Evolutionary conservation across 1,140 invertebrate genomes (phyloP).

Genomic region (Heliothis subflexa): DNA sequence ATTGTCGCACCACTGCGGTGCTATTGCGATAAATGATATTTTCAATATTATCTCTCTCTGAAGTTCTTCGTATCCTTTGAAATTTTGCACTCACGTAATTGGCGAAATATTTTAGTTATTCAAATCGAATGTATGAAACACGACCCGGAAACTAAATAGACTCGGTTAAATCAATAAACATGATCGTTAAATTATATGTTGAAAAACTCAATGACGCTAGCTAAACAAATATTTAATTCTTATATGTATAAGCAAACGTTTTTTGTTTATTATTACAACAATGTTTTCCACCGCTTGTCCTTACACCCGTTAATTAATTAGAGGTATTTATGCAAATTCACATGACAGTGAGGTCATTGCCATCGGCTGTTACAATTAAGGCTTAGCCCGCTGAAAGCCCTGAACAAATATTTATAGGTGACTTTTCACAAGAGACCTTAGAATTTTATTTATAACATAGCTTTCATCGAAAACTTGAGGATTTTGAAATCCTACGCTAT

Average conservation of each 20-base stretch:
- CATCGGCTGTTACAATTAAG: neutral
- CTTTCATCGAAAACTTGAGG: neutral
- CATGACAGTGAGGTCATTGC: constrained; percentile 31
- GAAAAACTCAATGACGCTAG: constrained; percentile 14
- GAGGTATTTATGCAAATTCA: constrained; percentile 14
- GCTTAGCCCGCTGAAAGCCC: neutral
- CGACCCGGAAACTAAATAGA: constrained; percentile 10
- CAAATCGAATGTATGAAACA: neutral
- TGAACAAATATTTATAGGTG: neutral
- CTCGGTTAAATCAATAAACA: neutral
- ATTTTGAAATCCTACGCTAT: neutral
- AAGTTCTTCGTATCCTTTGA: too few species aligned
- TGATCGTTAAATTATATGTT: constrained; percentile 18
- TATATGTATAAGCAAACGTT: constrained; percentile 5
- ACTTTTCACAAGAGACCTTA: too few species aligned
- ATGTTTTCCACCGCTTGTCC: constrained; percentile 11
- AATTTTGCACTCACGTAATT: too few species aligned
- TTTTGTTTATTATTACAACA: constrained; percentile 13
- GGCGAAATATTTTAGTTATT: neutral
- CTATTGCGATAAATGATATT: too few species aligned
- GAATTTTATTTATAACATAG: neutral
- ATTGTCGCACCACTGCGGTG: too few species aligned
- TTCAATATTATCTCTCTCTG: too few species aligned
- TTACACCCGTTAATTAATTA: constrained; percentile 8
- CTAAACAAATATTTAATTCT: constrained; percentile 32